Base-by-base conservation (phyloP, 2,888 invertebrate species). In the Pachycephus smyrnensis region DNA sequence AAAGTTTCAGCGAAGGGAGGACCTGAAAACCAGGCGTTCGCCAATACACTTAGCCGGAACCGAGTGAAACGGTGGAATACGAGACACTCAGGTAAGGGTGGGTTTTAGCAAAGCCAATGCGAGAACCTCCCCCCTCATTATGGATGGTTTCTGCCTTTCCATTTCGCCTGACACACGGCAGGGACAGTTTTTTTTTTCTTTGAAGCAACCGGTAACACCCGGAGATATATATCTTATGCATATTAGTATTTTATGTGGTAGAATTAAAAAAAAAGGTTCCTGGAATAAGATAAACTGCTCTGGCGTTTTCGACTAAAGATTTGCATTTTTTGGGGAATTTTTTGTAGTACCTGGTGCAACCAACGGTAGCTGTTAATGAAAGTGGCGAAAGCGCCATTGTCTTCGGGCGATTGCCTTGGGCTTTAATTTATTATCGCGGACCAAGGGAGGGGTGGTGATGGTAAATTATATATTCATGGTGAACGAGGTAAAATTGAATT, bases 1-100 rank as follows among this genome's bases (percentile, higher is more conserved):
- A 84, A 86, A 85, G 79, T 86, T 86, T 82, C 81, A 84, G 79
- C 55, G 31, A 32, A 31, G 9, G 9, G n/a, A 40, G 30, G 71
- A 31, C 71, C 71, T 11, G 71, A 31, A 6, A 31, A 71, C 71
- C 71, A 71, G 71, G 15, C 71, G 15, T 31, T 71, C 31, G 71
- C 71, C 71, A 71, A 71, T 71, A 31, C 71, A 71, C 33, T 71
- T 71, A 71, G 32, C 71, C 71, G 1, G 31, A 12, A 23, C 31
- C 15, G 1, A 55, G 55, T 9, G 55, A 9, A 55, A 55, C 55
- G 23, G 23, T 9, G 55, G 55, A 55, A 55, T 55, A 55, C 9
- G 55, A 55, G 55, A 55, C 23, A 55, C 55, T 55, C 23, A 6
- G 55, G 55, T 23, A 23, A 9, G 55, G 55, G 55, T 23, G 23